Base-by-base conservation (phyloP, 2,797 vertebrate genomes). In the Xerus rutilus region DNA sequence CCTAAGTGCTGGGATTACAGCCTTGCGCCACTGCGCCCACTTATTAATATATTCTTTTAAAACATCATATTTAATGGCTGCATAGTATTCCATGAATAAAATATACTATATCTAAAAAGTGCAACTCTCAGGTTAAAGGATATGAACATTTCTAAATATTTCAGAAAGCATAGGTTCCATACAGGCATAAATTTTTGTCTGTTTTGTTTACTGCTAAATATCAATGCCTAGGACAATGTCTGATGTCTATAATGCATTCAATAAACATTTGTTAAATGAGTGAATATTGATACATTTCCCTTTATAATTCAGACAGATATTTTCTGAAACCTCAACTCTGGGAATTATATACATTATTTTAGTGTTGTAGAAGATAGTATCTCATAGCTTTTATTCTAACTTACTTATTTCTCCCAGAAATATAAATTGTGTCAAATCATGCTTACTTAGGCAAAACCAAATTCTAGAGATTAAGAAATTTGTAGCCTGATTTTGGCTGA, bases 371-470 rank as follows among this genome's bases (percentile, higher is more conserved):
- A 94, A 94, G 65, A 70, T 93, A 43, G 28, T 82, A 91, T 89
- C 39, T 89, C 47, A 89, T 90, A 87, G 39, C 85, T 91, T 95
- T 91, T 92, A 15, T 95, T 76, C 79, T 91, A 67, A 95, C 54
- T 72, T 83, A 72, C 67, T 83, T 88, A 88, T 86, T 91, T 90
- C 59, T 86, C 76, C 32, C 4, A 20, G 10, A 91, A 69, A 7
- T 86, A 93, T 47, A 93, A 83, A 82, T 91, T 95, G 9, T 94
- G 52, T 86, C 32, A 91, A 89, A 67, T 95, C 88, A 93, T 78
- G 78, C 77, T 85, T 79, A 78, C 83, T 76, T 92, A 62, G 39
- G 47, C 78, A 93, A 94, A 96, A 84, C 76, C 72, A 92, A n/a
- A 81, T 87, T 86, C 65, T 93, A 78, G 20, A 92, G 25, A 90